Evolutionary conservation across 2,888 invertebrate species (phyloP).

Genomic region (Caenorhabditis afra): DNA sequence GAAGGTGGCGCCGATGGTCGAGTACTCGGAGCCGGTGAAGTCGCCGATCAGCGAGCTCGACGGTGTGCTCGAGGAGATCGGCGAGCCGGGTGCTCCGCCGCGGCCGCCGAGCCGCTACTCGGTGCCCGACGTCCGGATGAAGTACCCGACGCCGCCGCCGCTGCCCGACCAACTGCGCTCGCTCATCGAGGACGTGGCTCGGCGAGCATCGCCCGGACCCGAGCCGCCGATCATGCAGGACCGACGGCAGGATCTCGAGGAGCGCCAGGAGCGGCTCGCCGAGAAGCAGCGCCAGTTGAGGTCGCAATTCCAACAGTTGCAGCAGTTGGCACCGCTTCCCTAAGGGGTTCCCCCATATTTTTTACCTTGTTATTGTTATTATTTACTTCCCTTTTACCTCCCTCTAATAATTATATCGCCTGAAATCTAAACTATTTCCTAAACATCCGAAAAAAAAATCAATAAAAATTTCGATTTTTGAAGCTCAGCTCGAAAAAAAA

Average conservation of each 20-base stretch:
- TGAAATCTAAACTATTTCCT: no score
- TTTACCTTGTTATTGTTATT: background rate
- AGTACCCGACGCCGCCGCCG: conserved; percentile 65
- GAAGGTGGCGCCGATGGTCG: conserved; percentile 26
- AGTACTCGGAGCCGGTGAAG: conserved; percentile 29
- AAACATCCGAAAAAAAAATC: conserved; percentile 3
- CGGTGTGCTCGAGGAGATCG: conserved; percentile 54
- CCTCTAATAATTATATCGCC: no score
- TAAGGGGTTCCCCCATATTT: conserved; percentile 3
- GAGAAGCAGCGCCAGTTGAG: conserved; percentile 74
- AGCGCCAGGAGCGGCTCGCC: conserved; percentile 69
- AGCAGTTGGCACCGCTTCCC: conserved; percentile 63
- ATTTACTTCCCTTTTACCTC: no score
- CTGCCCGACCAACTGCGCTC: conserved; percentile 63
- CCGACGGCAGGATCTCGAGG: conserved; percentile 67
- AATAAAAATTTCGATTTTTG: background rate
- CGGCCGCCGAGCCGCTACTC: conserved; percentile 72
- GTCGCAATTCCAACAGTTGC: conserved; percentile 71
- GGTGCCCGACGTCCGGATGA: conserved; percentile 68
- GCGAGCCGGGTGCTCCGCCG: conserved; percentile 62
- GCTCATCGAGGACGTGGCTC: conserved; percentile 64
- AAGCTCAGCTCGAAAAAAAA: background rate
- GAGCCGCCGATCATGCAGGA: conserved; percentile 44
- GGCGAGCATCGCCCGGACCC: conserved; percentile 59
- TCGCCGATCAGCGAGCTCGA: conserved; percentile 48